These are phyloP conservation scores for Cladopsammia gracilis DNA, from an alignment of 64 coral and sea anemone genomes.

Conservation along the genomic window DNA sequence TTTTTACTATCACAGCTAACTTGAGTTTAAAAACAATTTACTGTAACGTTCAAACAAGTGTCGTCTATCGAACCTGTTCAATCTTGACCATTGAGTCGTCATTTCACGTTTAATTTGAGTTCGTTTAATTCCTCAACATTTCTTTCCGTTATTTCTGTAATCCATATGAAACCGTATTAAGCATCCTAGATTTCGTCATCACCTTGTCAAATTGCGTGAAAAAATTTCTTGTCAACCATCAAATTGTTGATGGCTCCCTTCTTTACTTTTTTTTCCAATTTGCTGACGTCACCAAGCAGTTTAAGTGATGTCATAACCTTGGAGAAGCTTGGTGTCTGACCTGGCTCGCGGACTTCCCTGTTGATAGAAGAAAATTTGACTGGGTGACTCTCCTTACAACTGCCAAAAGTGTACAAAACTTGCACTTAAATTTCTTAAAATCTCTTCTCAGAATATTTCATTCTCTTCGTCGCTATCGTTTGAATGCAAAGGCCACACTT, in stretches of 20 bases:
- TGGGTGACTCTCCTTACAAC: not conserved
- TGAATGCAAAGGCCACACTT: too few relatives aligned
- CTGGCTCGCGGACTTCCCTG: slow-evolving; percentile 65
- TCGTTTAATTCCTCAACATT: too few relatives aligned
- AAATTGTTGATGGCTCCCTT: slow-evolving; percentile 68
- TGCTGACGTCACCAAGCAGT: slow-evolving; percentile 52
- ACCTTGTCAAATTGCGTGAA: not conserved
- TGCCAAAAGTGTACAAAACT: too few relatives aligned
- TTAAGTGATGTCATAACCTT: slow-evolving; percentile 52
- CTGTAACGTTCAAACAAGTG: too few relatives aligned
- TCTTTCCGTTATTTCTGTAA: not conserved
- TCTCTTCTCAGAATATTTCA: too few relatives aligned
- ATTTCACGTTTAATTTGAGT: too few relatives aligned
- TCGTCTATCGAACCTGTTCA: too few relatives aligned
- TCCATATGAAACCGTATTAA: not conserved
- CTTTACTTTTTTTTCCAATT: slow-evolving; percentile 49
- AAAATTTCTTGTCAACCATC: slow-evolving; percentile 60
- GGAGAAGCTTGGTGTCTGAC: slow-evolving; percentile 53
- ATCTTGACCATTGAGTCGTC: too few relatives aligned
- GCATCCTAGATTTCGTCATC: not conserved
- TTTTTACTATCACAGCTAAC: too few relatives aligned
- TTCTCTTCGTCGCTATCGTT: too few relatives aligned
- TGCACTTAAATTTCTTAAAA: too few relatives aligned
- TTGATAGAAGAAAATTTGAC: not conserved
- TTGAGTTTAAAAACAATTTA: too few relatives aligned